phyloP scores from a whole-genome alignment of 2,888 invertebrate species.

The Tinea trinotella region DNA sequence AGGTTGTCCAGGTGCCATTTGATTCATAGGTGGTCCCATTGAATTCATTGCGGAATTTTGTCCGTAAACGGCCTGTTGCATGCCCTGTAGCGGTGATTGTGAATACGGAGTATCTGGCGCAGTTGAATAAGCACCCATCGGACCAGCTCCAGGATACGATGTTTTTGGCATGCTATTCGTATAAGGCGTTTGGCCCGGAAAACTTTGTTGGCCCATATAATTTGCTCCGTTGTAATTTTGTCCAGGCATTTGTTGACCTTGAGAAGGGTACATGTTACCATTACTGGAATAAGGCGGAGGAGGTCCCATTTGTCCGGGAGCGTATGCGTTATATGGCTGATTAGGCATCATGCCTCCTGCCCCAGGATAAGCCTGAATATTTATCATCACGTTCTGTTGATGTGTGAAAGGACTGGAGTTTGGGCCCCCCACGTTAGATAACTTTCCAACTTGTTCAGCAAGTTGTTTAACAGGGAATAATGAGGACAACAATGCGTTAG shows the following conservation, averaged over 20 bases:
- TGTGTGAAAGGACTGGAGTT: slow-evolving; percentile 58
- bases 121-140: slow-evolving; percentile 38
- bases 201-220: slow-evolving; percentile 43
- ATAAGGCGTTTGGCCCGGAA: slow-evolving; percentile 35
- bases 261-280: slow-evolving; percentile 50
- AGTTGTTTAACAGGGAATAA: slow-evolving; percentile 60
- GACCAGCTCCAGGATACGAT: background rate
- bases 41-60: slow-evolving; percentile 36
- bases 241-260: slow-evolving; percentile 45
- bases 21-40: background rate
- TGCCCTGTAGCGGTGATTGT: slow-evolving; percentile 53
- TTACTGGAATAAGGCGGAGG: slow-evolving; percentile 37
- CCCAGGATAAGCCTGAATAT: slow-evolving; percentile 76
- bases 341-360: slow-evolving; percentile 60
- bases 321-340: slow-evolving; percentile 55
- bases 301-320: slow-evolving; percentile 52
- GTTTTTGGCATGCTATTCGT: slow-evolving; percentile 27
- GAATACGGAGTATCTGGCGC: slow-evolving; percentile 30
- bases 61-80: slow-evolving; percentile 61
- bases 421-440: slow-evolving; percentile 42
- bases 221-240: slow-evolving; percentile 36
- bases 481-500: slow-evolving; percentile 48
- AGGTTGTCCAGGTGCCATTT: slow-evolving; percentile 29
- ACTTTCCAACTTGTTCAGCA: slow-evolving; percentile 62
- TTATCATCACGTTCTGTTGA: slow-evolving; percentile 77